A percentile compares a stretch with the other conserved stretches of the same genome.
Evolutionary conservation across 1,140 invertebrate species (phyloP).

Genomic region (Sinonovacula constricta): DNA sequence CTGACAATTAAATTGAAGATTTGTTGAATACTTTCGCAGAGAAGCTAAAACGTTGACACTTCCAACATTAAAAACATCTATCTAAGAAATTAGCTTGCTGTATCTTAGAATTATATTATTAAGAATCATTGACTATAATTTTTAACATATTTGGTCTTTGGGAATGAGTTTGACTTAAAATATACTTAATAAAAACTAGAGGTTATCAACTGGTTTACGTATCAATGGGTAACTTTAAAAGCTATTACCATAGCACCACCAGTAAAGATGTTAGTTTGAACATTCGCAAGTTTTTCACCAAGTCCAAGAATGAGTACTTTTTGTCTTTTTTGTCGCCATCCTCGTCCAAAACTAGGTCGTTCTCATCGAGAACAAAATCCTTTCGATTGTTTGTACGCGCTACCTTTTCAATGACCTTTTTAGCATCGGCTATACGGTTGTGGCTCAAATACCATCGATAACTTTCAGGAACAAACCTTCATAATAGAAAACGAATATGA

Average conservation of each 20-base stretch:
- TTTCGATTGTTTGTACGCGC: constrained; percentile 12
- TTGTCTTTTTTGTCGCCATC: neutral
- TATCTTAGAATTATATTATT: too few species aligned
- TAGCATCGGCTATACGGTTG: constrained; percentile 20
- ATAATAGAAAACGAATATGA: neutral
- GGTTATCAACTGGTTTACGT: too few species aligned
- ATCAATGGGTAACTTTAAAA: too few species aligned
- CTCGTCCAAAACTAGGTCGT: neutral
- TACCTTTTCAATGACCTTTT: constrained; percentile 12
- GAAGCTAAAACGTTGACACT: too few species aligned
- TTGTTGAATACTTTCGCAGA: too few species aligned
- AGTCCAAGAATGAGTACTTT: constrained; percentile 25
- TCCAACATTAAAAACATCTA: too few species aligned
- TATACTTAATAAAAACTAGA: too few species aligned
- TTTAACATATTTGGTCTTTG: too few species aligned
- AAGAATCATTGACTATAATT: too few species aligned
- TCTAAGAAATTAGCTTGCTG: too few species aligned
- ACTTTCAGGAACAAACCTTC: constrained; percentile 32
- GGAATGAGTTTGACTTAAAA: too few species aligned
- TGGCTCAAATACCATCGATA: constrained; percentile 26
- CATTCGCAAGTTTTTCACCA: neutral
- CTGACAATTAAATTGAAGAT: too few species aligned
- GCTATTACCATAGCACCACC: constrained; percentile 12
- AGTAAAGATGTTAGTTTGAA: neutral
- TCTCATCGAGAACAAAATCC: constrained; percentile 1